Percentiles rank a stretch among this genome's conserved stretches.
Evolutionary conservation across 2,113 vertebrate genomes (phyloP).

Genomic region (Tympanuchus pallidicinctus): DNA sequence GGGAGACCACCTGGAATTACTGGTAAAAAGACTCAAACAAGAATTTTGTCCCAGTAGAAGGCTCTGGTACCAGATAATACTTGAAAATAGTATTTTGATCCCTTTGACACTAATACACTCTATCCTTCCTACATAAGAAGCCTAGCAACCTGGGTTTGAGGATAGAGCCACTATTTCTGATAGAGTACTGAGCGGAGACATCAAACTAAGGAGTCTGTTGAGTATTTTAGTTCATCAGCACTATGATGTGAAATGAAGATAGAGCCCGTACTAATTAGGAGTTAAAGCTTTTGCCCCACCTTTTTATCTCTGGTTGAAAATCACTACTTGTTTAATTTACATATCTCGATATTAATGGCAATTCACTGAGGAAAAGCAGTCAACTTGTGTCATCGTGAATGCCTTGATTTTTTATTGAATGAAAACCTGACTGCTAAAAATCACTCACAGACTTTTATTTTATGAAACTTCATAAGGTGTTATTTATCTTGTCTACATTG

Average conservation of each 20-base stretch:
- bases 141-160: not conserved
- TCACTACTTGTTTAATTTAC: not conserved
- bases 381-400: not conserved
- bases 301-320: not conserved
- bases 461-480: not conserved
- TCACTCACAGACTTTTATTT: not conserved
- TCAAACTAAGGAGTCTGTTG: not conserved
- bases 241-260: not conserved
- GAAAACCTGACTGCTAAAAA: not conserved
- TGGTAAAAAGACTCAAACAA: slow-evolving; percentile 30
- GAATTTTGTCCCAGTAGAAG: not conserved
- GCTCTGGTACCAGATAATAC: not conserved
- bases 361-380: not conserved
- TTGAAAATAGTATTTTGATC: not conserved
- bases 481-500: not conserved
- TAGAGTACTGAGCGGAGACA: not conserved
- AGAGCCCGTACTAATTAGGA: not conserved
- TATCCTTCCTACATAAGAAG: not conserved
- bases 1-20: slow-evolving; percentile 55
- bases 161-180: not conserved
- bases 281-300: not conserved
- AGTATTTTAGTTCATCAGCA: not conserved
- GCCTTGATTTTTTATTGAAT: not conserved
- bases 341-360: not conserved
- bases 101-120: not conserved